Conservation (phyloP, 30 jellyfish, hydroid and myxozoan genomes). For the Turritopsis dohrnii region DNA sequence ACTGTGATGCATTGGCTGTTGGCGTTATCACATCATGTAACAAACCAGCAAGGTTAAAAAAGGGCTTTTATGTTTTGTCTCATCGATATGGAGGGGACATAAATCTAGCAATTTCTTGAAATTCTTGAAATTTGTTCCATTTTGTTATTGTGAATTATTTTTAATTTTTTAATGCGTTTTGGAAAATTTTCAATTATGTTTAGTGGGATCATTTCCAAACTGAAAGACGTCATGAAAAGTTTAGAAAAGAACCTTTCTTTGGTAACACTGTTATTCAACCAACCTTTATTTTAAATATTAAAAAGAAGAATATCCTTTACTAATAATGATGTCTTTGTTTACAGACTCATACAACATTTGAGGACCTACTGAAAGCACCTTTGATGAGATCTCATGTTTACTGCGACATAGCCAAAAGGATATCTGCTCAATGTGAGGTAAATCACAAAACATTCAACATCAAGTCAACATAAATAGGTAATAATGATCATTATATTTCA, state of each 20-base stretch:
- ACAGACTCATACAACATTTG: constrained; percentile 31
- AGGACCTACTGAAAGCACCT: constrained; percentile 28
- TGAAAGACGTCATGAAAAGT: constrained; percentile 46
- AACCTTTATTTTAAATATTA: not conserved
- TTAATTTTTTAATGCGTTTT: not conserved
- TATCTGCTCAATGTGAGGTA: constrained; percentile 22
- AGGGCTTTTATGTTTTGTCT: not conserved
- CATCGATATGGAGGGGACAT: too few species aligned
- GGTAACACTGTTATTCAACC: constrained; percentile 4
- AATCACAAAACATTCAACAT: not conserved
- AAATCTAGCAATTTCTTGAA: too few species aligned
- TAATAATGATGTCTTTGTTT: not conserved
- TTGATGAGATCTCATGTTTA: constrained; percentile 36
- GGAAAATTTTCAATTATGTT: not conserved
- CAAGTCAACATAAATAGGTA: not conserved
- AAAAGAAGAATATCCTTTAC: not conserved
- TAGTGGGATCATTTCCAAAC: constrained; percentile 55
- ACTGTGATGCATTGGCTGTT: constrained; percentile 82
- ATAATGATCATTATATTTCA: not conserved
- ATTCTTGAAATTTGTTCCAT: not conserved
- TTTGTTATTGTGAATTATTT: not conserved
- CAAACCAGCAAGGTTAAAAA: constrained; percentile 26
- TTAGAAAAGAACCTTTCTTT: constrained; percentile 28
- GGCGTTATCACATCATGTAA: constrained; percentile 65
- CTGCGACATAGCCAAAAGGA: constrained; percentile 28